Conservation (phyloP, 2,888 invertebrate genomes). For the Diloba caeruleocephala region DNA sequence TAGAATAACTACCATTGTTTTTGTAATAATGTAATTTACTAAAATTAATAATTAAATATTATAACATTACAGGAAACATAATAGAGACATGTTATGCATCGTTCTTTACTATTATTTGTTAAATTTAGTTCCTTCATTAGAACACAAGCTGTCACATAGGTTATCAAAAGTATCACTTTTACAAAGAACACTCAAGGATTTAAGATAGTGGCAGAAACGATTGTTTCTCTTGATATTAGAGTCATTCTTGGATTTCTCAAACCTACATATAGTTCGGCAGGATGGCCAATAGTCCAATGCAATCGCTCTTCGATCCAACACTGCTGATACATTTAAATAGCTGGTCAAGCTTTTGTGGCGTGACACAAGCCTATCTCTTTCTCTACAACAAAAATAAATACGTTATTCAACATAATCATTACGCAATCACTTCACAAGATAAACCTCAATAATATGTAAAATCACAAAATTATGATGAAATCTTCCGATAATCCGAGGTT, state of each 20-base stretch:
- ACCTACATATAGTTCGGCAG: constrained; percentile 91
- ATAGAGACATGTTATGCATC: constrained; percentile 35
- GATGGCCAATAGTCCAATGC: constrained; percentile 92
- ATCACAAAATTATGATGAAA: constrained; percentile 2
- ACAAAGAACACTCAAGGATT: constrained; percentile 86
- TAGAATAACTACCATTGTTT: constrained; percentile 25
- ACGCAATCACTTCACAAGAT: constrained; percentile 3
- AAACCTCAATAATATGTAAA: constrained; percentile 4
- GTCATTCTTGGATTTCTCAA: constrained; percentile 90
- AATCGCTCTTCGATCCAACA: constrained; percentile 87
- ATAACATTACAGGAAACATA: constrained; percentile 27
- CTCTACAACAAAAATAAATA: constrained; percentile 84
- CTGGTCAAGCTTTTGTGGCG: constrained; percentile 80
- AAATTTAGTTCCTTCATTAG: constrained; percentile 49
- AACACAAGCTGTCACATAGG: constrained; percentile 78
- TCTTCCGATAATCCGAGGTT: too few relatives aligned
- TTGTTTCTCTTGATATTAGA: constrained; percentile 91
- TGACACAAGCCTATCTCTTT: constrained; percentile 75
- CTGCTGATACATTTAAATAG: constrained; percentile 80
- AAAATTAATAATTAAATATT: constrained; percentile 30
- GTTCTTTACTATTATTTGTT: constrained; percentile 41
- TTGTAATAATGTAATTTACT: constrained; percentile 16
- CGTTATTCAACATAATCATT: constrained; percentile 1
- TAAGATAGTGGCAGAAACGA: constrained; percentile 94
- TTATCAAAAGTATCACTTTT: constrained; percentile 85